A percentile compares a stretch with the other conserved stretches of the same genome.
phyloP scores from a whole-genome alignment of 2,888 invertebrate species.

The Dryococelus australis region DNA sequence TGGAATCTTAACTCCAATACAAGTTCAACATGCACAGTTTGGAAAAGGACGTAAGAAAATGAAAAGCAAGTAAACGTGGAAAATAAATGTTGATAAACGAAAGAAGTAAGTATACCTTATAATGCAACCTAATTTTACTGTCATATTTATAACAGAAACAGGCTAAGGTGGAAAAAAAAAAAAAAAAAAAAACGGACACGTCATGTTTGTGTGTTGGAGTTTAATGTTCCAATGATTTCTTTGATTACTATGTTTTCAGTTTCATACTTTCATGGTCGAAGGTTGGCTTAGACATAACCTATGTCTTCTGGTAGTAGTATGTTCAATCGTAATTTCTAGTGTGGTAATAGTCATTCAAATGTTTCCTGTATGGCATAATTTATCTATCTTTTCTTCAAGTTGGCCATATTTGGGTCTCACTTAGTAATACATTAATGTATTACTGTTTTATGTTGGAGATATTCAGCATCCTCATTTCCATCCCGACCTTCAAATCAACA shows the following conservation, averaged over 20 bases:
- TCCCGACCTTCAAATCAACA: background rate
- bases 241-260: background rate
- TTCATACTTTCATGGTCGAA: too few relatives aligned
- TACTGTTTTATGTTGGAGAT: background rate
- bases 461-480: constrained; percentile 12
- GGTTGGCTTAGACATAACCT: too few relatives aligned
- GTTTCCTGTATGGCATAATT: too few relatives aligned
- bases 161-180: background rate
- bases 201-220: background rate
- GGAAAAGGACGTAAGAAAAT: background rate
- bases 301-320: background rate
- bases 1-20: background rate
- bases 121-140: background rate
- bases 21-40: background rate
- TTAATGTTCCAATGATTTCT: background rate
- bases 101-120: background rate
- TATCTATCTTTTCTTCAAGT: too few relatives aligned
- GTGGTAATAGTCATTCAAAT: too few relatives aligned
- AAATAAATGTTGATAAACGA: background rate
- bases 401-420: background rate
- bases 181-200: too few relatives aligned
- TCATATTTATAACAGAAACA: background rate
- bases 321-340: background rate
- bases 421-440: background rate
- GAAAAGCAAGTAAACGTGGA: background rate